These are phyloP conservation scores for Siniperca obscura DNA, from an alignment of 2,797 vertebrate genomes.

Conservation along the genomic window DNA sequence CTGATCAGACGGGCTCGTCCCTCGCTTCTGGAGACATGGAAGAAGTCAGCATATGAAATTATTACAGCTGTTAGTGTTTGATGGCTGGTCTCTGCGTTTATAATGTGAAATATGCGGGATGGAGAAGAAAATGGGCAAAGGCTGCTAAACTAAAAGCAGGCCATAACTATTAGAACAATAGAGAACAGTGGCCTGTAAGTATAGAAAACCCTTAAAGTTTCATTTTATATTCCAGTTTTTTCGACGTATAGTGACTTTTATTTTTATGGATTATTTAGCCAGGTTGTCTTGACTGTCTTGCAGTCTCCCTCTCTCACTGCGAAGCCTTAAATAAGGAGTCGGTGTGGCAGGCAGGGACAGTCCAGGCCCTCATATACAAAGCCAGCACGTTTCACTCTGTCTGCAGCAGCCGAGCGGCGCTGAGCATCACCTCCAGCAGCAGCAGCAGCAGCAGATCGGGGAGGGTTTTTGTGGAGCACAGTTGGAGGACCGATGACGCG, in stretches of 20 bases:
- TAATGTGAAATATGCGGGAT: neutral
- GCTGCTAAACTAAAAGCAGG: neutral
- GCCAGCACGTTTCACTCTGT: conserved; percentile 67
- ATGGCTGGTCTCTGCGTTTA: neutral
- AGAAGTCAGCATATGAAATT: neutral
- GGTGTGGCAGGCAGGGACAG: conserved; percentile 38
- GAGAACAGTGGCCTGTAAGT: neutral
- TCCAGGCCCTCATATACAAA: conserved; percentile 53
- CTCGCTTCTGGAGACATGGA: neutral
- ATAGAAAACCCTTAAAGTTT: neutral
- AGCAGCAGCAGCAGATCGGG: conserved; percentile 28
- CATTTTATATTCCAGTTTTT: neutral
- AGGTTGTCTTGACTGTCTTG: neutral
- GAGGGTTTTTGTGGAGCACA: conserved; percentile 43
- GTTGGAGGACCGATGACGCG: conserved; percentile 46
- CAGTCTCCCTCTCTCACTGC: conserved; percentile 13
- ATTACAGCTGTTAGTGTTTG: neutral
- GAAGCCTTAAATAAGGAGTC: conserved; percentile 24
- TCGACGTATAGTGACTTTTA: neutral
- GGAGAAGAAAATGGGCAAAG: neutral
- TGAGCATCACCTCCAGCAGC: conserved; percentile 42
- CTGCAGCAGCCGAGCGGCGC: conserved; percentile 64
- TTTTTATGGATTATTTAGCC: neutral
- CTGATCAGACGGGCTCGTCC: conserved; percentile 26
- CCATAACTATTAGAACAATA: neutral